Conservation (phyloP, 2,113 vertebrate genomes). For the Chaetodon auriga region DNA sequence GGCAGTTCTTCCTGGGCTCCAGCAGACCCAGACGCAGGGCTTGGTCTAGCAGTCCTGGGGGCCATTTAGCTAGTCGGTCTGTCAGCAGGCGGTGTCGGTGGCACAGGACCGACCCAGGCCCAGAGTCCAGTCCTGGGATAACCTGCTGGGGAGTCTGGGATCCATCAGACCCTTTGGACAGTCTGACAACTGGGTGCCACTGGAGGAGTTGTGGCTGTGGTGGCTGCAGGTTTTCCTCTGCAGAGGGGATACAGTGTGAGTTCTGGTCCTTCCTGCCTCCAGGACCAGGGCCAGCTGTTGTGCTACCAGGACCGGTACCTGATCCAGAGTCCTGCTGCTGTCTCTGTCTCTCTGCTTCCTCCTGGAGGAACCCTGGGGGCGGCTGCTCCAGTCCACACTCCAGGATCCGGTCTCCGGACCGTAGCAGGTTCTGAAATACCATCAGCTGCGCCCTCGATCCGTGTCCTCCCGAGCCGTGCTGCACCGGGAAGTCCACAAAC, state of each 20-base stretch:
- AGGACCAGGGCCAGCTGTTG: slow-evolving; percentile 8
- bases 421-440: slow-evolving; percentile 89
- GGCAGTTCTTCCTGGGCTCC: slow-evolving; percentile 63
- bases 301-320: slow-evolving; percentile 24
- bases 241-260: slow-evolving; percentile 7
- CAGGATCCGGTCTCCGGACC: slow-evolving; percentile 76
- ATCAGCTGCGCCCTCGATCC: slow-evolving; percentile 86
- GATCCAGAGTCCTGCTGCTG: slow-evolving; percentile 38
- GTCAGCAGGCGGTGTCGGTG: slow-evolving; percentile 76
- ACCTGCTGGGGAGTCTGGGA: slow-evolving; percentile 46
- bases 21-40: slow-evolving; percentile 69
- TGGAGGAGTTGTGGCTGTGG: slow-evolving; percentile 48
- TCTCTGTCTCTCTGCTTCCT: slow-evolving; percentile 48
- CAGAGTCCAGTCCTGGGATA: slow-evolving; percentile 15
- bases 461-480: slow-evolving; percentile 56
- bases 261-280: slow-evolving; percentile 52
- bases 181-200: slow-evolving; percentile 73
- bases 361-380: slow-evolving; percentile 58
- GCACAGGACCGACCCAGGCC: slow-evolving; percentile 73
- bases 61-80: slow-evolving; percentile 73
- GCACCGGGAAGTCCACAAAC: slow-evolving; percentile 68
- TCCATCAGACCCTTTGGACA: slow-evolving; percentile 49
- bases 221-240: slow-evolving; percentile 46
- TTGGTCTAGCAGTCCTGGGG: slow-evolving; percentile 74
- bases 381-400: slow-evolving; percentile 75